A percentile compares a stretch with the other conserved stretches of the same genome.
Conservation (phyloP, 1,140 invertebrate species). For the fruit fly (Drosophila melanogaster) region Release_6_plus_ISO1_MT NT_033777.3:25767501-25768000, state of each 20-base stretch:
- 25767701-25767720: background rate
- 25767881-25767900: constrained; percentile 66
- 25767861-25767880: constrained; percentile 62
- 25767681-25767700: background rate
- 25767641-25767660: background rate
- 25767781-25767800: no score
- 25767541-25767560: constrained; percentile 60
- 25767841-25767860: constrained; percentile 74
- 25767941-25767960: background rate
- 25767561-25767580: constrained; percentile 35
- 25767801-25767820: background rate
- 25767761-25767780: no score
- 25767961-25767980: background rate
- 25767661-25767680: background rate
- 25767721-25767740: background rate
- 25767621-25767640: background rate
- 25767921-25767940: constrained; percentile 6
- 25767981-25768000: constrained; percentile 39
- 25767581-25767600: constrained; percentile 41
- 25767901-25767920: constrained; percentile 13
- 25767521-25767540: constrained; percentile 5
- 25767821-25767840: constrained; percentile 20
- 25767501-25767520: constrained; percentile 40
- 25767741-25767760: no score
- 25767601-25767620: constrained; percentile 44